Evolutionary conservation across 64 coral and sea anemone genomes (phyloP).

Genomic region (Anthopleura sola): DNA sequence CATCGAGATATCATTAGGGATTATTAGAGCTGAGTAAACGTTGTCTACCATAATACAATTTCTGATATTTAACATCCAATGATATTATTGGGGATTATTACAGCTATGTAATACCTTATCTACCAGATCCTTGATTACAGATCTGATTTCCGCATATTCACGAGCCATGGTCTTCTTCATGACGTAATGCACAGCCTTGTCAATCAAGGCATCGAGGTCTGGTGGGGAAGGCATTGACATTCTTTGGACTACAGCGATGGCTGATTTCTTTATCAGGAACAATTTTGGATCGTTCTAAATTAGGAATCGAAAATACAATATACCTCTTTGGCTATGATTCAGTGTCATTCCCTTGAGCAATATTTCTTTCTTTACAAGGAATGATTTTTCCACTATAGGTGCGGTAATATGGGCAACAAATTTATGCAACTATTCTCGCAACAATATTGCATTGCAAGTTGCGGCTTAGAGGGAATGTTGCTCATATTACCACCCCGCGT

Average conservation of each 20-base stretch:
- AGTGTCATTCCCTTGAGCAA: background rate
- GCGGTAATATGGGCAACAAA: no score
- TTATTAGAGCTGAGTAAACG: no score
- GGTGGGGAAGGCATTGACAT: constrained; percentile 16
- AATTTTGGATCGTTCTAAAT: background rate
- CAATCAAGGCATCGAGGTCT: background rate
- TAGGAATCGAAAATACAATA: background rate
- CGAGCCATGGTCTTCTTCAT: background rate
- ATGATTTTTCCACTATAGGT: no score
- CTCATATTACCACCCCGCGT: no score
- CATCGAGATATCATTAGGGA: no score
- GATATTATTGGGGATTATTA: background rate
- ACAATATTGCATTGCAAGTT: no score
- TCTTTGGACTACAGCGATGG: background rate
- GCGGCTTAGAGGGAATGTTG: no score
- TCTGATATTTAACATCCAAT: no score
- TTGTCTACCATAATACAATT: no score
- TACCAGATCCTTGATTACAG: constrained; percentile 11
- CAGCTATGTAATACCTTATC: background rate
- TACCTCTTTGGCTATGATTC: no score
- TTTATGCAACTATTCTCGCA: no score
- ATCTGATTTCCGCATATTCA: constrained; percentile 6
- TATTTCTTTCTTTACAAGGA: background rate
- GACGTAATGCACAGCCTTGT: constrained; percentile 22
- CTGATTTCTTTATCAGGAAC: background rate